A percentile compares a stretch with the other conserved stretches of the same genome.
Evolutionary conservation across 2,113 vertebrate species (phyloP).

Genomic region (Malurus alboscapulatus): DNA sequence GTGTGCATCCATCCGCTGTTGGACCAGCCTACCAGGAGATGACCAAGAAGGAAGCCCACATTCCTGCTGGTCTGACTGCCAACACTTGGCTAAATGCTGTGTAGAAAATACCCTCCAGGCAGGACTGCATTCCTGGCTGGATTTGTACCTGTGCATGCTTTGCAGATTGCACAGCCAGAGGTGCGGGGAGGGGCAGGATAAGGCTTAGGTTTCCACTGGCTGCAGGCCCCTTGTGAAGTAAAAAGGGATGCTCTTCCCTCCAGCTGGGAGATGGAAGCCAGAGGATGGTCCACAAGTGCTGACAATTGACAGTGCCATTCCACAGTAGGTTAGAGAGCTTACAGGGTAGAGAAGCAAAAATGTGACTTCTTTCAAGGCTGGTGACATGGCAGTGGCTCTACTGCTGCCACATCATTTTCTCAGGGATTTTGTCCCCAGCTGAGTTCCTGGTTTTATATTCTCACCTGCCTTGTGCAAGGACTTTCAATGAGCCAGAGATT

Average conservation of each 20-base stretch:
- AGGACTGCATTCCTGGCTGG: background rate
- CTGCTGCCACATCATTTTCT: background rate
- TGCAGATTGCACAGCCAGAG: background rate
- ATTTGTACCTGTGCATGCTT: background rate
- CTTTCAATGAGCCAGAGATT: background rate
- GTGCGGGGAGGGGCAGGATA: background rate
- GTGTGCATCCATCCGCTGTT: rapidly evolving
- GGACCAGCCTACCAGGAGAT: background rate
- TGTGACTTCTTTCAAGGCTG: background rate
- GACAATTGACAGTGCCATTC: background rate
- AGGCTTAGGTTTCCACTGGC: background rate
- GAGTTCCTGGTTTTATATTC: background rate
- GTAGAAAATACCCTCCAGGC: rapidly evolving
- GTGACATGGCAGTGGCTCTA: background rate
- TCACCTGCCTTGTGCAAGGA: background rate
- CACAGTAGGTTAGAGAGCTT: background rate
- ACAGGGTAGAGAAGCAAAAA: background rate
- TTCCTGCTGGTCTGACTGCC: rapidly evolving
- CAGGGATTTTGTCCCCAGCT: background rate
- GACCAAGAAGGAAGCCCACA: background rate
- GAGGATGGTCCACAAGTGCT: background rate
- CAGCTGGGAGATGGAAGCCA: background rate
- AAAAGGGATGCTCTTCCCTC: background rate
- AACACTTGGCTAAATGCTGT: rapidly evolving
- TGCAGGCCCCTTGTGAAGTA: background rate